Conservation (phyloP, 1,140 invertebrate genomes). For the Teleopsis dalmanni region DNA sequence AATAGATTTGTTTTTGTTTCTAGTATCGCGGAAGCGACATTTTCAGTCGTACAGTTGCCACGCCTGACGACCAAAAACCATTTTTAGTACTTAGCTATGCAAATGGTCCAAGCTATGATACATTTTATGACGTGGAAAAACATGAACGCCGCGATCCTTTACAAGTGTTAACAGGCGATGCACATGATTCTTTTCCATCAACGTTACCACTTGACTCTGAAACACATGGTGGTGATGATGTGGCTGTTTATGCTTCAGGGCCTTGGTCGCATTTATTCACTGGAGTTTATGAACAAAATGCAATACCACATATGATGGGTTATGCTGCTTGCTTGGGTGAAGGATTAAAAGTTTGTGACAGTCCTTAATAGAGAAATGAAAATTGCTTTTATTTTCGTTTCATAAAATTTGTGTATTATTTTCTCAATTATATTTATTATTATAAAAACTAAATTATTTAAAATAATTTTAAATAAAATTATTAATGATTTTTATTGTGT, state of each 20-base stretch:
- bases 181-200: slow-evolving; percentile 44
- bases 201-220: slow-evolving; percentile 49
- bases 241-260: slow-evolving; percentile 54
- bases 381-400: too few relatives aligned
- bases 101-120: slow-evolving; percentile 55
- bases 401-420: too few relatives aligned
- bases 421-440: too few relatives aligned
- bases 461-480: too few relatives aligned
- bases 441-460: too few relatives aligned
- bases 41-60: slow-evolving; percentile 44
- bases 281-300: slow-evolving; percentile 70
- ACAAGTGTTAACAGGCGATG: slow-evolving; percentile 20
- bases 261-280: slow-evolving; percentile 67
- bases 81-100: slow-evolving; percentile 67
- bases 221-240: slow-evolving; percentile 65
- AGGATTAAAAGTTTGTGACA: slow-evolving; percentile 28
- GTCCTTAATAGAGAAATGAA: too few relatives aligned
- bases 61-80: slow-evolving; percentile 45
- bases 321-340: slow-evolving; percentile 54
- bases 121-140: slow-evolving; percentile 27
- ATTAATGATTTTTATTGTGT: too few relatives aligned
- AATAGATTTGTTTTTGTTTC: neutral
- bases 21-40: slow-evolving; percentile 47
- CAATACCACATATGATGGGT: slow-evolving; percentile 66
- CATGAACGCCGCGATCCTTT: slow-evolving; percentile 37